phyloP scores from a whole-genome alignment of 2,888 invertebrate species.

The Bombylius discolor region DNA sequence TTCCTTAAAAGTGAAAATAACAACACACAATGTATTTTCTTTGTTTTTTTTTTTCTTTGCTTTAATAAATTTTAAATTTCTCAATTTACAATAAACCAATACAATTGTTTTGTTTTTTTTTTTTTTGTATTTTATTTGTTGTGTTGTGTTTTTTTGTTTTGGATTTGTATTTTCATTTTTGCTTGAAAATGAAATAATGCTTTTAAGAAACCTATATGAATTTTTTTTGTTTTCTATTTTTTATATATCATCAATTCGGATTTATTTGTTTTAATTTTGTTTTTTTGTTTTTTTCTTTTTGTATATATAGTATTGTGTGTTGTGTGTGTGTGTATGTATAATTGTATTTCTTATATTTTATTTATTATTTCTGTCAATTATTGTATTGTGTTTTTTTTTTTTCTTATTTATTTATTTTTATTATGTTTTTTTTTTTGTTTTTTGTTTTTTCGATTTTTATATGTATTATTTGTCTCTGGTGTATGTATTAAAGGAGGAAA shows the following conservation, averaged over 20 bases:
- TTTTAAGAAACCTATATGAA: too few species aligned
- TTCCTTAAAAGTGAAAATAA: too few species aligned
- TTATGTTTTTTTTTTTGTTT: too few species aligned
- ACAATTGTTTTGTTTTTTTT: constrained; percentile 5
- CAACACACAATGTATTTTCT: background rate
- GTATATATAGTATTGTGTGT: too few species aligned
- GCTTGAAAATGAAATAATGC: background rate
- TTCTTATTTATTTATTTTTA: too few species aligned
- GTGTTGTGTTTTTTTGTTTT: background rate
- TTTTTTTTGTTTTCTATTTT: background rate
- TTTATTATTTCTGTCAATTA: too few species aligned
- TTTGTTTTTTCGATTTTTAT: too few species aligned
- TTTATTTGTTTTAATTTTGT: constrained; percentile 18
- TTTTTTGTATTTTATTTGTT: background rate
- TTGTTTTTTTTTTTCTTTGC: background rate
- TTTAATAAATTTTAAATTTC: background rate
- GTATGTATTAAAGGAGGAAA: too few species aligned
- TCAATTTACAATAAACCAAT: constrained; percentile 5
- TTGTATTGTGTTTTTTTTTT: too few species aligned
- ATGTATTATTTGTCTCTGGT: too few species aligned
- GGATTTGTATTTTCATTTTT: background rate
- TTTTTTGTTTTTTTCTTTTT: constrained; percentile 12
- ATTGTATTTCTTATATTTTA: too few species aligned
- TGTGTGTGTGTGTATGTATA: too few species aligned
- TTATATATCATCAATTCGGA: background rate